Percentiles rank a stretch among this genome's conserved stretches.
These are phyloP conservation scores for Rhinogobio ventralis DNA, from an alignment of 2,797 vertebrate species.

Conservation along the genomic window DNA sequence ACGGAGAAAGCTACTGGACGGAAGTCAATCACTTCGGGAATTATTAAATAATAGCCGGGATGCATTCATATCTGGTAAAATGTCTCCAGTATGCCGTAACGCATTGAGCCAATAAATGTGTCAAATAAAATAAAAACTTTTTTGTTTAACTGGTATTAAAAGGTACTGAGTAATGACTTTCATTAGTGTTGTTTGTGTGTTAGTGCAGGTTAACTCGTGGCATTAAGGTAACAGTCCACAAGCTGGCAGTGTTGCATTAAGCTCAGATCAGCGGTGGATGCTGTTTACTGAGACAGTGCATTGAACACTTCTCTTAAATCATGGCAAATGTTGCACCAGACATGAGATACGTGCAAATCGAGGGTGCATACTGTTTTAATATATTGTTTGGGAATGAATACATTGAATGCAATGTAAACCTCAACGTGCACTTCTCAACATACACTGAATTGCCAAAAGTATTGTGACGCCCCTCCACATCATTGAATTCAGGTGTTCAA, in stretches of 20 bases:
- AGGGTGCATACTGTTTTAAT: neutral
- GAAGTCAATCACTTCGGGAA: neutral
- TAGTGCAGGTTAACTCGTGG: neutral
- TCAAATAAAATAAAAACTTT: neutral
- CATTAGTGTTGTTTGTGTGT: neutral
- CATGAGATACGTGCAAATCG: neutral
- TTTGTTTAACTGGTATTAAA: neutral
- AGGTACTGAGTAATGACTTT: neutral
- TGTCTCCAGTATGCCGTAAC: neutral
- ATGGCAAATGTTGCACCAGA: neutral
- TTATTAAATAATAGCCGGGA: neutral
- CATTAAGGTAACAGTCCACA: neutral
- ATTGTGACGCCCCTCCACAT: too few relatives aligned
- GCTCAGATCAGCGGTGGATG: neutral
- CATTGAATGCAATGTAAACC: neutral
- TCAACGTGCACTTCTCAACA: neutral
- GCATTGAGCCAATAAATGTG: neutral
- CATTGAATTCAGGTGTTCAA: too few relatives aligned
- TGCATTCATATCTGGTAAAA: neutral
- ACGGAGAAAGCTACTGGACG: neutral
- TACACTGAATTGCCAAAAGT: too few relatives aligned
- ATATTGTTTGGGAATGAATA: neutral
- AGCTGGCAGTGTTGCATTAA: neutral
- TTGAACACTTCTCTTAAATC: neutral
- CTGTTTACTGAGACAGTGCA: neutral